A percentile compares a stretch with the other conserved stretches of the same genome.
Conservation (phyloP, 2,113 vertebrate species). For the Sander lucioperca region DNA sequence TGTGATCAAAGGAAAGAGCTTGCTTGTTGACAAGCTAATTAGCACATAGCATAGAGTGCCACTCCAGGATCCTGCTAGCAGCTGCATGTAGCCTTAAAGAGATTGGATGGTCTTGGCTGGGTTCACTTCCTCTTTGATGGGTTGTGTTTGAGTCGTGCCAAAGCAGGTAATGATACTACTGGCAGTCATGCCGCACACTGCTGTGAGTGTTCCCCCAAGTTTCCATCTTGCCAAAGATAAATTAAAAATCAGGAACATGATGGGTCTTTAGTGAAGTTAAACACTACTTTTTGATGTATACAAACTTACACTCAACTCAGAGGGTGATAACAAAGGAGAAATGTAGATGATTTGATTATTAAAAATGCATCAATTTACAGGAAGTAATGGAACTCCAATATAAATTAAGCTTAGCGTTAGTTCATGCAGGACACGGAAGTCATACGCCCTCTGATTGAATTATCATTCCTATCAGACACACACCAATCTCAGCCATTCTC, state of each 20-base stretch:
- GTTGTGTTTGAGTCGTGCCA: conserved; percentile 69
- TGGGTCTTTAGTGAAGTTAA: conserved; percentile 31
- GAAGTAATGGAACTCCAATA: not conserved
- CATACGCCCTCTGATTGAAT: too few species aligned
- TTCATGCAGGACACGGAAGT: too few species aligned
- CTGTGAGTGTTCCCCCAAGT: conserved; percentile 40
- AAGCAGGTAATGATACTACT: conserved; percentile 72
- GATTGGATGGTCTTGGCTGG: conserved; percentile 74
- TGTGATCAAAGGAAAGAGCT: conserved; percentile 73
- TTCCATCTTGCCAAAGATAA: conserved; percentile 40
- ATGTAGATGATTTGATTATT: not conserved
- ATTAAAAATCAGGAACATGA: conserved; percentile 34
- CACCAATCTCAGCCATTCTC: too few species aligned
- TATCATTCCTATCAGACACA: too few species aligned
- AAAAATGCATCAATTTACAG: not conserved
- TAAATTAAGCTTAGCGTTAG: not conserved
- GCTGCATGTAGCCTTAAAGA: conserved; percentile 73
- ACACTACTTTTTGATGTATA: conserved; percentile 24
- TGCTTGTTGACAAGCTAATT: conserved; percentile 80
- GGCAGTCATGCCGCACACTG: conserved; percentile 52
- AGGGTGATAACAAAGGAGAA: not conserved
- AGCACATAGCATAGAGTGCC: conserved; percentile 67
- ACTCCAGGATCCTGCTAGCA: conserved; percentile 69
- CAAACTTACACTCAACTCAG: conserved; percentile 5
- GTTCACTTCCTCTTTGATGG: conserved; percentile 70